Percentiles rank a stretch among this genome's conserved stretches.
phyloP scores from a whole-genome alignment of 2,113 vertebrate genomes.

The Aspidoscelis tigris region DNA sequence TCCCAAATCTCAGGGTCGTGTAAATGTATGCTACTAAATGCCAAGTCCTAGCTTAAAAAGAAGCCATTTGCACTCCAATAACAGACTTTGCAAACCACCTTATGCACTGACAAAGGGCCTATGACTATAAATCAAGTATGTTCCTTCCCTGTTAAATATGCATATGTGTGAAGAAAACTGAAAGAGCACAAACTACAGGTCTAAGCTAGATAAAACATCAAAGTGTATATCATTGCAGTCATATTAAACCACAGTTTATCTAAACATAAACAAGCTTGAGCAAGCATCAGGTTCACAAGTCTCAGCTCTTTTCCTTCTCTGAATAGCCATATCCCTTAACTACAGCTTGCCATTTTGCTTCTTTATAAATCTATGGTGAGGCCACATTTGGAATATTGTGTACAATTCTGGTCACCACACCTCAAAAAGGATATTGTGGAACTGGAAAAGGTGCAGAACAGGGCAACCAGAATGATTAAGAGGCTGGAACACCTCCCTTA shows the following conservation, averaged over 20 bases:
- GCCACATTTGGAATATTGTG: too few species aligned
- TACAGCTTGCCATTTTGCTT: background rate
- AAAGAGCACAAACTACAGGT: background rate
- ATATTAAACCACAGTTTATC: background rate
- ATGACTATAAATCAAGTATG: background rate
- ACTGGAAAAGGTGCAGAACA: too few species aligned
- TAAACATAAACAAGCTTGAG: background rate
- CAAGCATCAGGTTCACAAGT: background rate
- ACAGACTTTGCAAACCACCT: background rate
- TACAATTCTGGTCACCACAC: too few species aligned
- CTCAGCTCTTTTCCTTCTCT: background rate
- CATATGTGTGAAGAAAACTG: background rate
- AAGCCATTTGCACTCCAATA: too few species aligned
- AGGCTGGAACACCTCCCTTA: too few species aligned
- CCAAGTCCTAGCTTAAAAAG: too few species aligned
- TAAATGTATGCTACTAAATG: too few species aligned
- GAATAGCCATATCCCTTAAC: background rate
- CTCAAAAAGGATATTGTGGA: too few species aligned
- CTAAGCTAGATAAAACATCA: background rate
- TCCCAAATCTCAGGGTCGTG: too few species aligned
- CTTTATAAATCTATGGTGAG: too few species aligned
- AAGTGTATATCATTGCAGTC: background rate
- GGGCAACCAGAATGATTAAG: too few species aligned
- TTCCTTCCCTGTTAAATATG: background rate
- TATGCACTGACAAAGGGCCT: background rate